phyloP scores from a whole-genome alignment of 2,888 invertebrate genomes.

The Acrobasis consociella region DNA sequence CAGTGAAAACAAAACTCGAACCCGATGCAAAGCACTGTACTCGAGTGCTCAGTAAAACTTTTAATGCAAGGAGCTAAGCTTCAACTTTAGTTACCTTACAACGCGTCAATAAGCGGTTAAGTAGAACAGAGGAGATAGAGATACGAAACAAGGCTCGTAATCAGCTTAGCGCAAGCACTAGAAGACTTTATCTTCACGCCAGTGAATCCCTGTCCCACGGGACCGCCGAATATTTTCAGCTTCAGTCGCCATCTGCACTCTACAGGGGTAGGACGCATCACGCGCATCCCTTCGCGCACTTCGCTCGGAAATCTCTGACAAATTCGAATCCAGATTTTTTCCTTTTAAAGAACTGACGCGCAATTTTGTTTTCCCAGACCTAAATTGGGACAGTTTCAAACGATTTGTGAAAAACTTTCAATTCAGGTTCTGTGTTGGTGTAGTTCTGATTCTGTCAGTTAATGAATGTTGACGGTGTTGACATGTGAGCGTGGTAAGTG shows the following conservation, averaged over 20 bases:
- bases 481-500: conserved; percentile 61
- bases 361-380: conserved; percentile 26
- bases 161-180: conserved; percentile 63
- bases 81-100: conserved; percentile 8
- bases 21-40: conserved; percentile 25
- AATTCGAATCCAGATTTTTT: conserved; percentile 12
- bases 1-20: neutral
- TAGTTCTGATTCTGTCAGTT: conserved; percentile 46
- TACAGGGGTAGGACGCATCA: conserved; percentile 50
- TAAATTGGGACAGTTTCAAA: conserved; percentile 24
- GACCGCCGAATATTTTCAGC: conserved; percentile 52
- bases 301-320: conserved; percentile 41
- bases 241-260: conserved; percentile 60
- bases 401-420: conserved; percentile 26
- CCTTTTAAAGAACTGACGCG: conserved; percentile 19
- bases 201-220: conserved; percentile 45
- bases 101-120: conserved; percentile 34
- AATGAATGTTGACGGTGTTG: conserved; percentile 58
- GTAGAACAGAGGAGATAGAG: conserved; percentile 35
- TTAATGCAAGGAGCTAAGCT: conserved; percentile 9
- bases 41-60: conserved; percentile 17
- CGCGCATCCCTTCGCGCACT: conserved; percentile 36
- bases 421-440: conserved; percentile 43
- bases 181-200: conserved; percentile 57
- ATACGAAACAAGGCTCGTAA: conserved; percentile 52